phyloP scores from a whole-genome alignment of 2,888 invertebrate genomes.

The Charanyca ferruginea region DNA sequence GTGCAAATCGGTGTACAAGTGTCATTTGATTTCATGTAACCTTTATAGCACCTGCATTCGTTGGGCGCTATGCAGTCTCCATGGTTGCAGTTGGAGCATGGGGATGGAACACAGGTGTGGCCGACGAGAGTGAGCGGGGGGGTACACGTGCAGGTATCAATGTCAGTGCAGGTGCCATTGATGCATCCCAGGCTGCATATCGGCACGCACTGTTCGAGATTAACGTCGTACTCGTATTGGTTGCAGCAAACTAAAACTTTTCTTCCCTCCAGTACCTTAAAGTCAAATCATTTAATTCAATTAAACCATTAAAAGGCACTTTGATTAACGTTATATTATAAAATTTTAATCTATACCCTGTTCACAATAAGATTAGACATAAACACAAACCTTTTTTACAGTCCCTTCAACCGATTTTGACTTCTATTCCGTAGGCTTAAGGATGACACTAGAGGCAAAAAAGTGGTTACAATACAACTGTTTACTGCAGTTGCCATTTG shows the following conservation, averaged over 20 bases:
- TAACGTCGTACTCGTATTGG: slow-evolving; percentile 2
- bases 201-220: slow-evolving; percentile 27
- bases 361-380: too few relatives aligned
- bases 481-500: too few relatives aligned
- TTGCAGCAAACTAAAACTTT: slow-evolving; percentile 10
- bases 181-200: slow-evolving; percentile 28
- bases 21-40: slow-evolving; percentile 70
- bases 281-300: too few relatives aligned
- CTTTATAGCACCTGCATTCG: slow-evolving; percentile 79
- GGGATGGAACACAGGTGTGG: slow-evolving; percentile 23
- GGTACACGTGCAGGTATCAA: slow-evolving; percentile 20
- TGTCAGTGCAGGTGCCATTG: slow-evolving; percentile 31
- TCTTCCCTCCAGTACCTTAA: slow-evolving; percentile 20
- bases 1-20: slow-evolving; percentile 47
- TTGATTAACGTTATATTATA: too few relatives aligned
- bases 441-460: too few relatives aligned
- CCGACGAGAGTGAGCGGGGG: slow-evolving; percentile 33
- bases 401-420: too few relatives aligned
- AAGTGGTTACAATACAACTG: too few relatives aligned
- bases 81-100: slow-evolving; percentile 37
- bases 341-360: too few relatives aligned
- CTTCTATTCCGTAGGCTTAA: too few relatives aligned
- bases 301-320: too few relatives aligned
- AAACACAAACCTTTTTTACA: too few relatives aligned
- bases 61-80: slow-evolving; percentile 79